Base-by-base conservation (phyloP, 2,113 vertebrate species). In the Solea senegalensis region DNA sequence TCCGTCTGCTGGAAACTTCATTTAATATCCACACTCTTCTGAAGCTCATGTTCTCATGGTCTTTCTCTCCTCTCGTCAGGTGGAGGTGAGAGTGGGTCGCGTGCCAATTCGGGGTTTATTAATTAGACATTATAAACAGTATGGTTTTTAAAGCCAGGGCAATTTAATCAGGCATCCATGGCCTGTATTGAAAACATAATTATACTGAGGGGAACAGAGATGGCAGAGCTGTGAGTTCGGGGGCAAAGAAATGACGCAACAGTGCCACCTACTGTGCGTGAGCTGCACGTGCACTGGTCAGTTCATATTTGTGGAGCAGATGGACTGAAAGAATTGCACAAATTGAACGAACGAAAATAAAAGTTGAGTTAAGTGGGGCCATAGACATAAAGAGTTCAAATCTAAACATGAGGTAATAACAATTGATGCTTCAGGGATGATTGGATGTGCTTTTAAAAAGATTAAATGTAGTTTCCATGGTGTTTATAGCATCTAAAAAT, bases 181-280 rank as follows among this genome's bases (percentile, higher is more conserved):
- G 52, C 85, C 74, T 83, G 88, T 83, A 80, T 85, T 80, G 77
- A 72, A 85, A 85, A 85, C 57, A 62, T 11, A 74, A 86, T 81
- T 76, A 80, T 83, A 67, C 65, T 70, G 58, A 66, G 39, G 41
- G 34, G 69, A 21, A 48, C 52, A n/a, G 3, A 34, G 66, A 44
- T 7, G 8, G 57, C 28, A 70, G 5, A 21, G 40, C 3, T 48
- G 10, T 21, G 8, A 12, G 40, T 13, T 12, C 14, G 56, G 12
- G 12, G 21, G 14, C 1, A 7, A 21, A 61, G 56, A 80, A 75
- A 50, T 77, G 26, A 67, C 72, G 65, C 86, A 89, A 90, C 76
- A 88, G 65, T 89, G 89, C 86, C 90, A 88, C 72, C 91, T 90
- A 86, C 60, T 80, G 91, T 56, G 12, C 15, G 41, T 15, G 4